A percentile compares a stretch with the other conserved stretches of the same genome.
phyloP scores from a whole-genome alignment of 2,888 invertebrate genomes.

The Tromatobia lineatoria region DNA sequence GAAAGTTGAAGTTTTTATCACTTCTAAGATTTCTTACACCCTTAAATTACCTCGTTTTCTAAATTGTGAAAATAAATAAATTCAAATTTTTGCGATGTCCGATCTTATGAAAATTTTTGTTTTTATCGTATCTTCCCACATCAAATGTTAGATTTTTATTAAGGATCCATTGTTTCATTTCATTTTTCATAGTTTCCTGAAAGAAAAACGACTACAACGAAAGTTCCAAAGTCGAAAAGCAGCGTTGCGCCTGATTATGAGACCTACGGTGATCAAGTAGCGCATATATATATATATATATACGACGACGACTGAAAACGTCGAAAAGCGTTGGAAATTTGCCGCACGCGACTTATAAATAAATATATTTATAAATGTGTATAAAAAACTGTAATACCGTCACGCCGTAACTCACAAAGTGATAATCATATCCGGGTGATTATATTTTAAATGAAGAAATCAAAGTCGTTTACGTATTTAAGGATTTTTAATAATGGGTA shows the following conservation, averaged over 20 bases:
- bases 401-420: conserved; percentile 67
- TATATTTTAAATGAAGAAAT: conserved; percentile 68
- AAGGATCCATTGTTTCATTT: background rate
- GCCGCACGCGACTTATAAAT: conserved; percentile 21
- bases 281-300: conserved; percentile 1
- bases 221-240: conserved; percentile 52
- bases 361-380: conserved; percentile 46
- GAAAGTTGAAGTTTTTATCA: no score
- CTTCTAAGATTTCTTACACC: no score
- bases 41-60: no score
- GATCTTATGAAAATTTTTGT: no score
- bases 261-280: background rate
- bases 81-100: no score
- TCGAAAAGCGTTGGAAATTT: conserved; percentile 14
- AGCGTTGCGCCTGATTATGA: conserved; percentile 23
- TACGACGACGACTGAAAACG: conserved; percentile 29
- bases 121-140: no score
- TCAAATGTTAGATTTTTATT: no score
- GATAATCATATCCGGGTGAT: conserved; percentile 70
- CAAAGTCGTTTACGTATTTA: conserved; percentile 60
- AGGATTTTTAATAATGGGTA: conserved; percentile 30
- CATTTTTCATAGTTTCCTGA: background rate
- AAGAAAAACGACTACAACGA: conserved; percentile 50
- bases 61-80: no score
- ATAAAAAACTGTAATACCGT: conserved; percentile 54